phyloP scores from a whole-genome alignment of 2,797 vertebrate species.

The Leuciscus waleckii region DNA sequence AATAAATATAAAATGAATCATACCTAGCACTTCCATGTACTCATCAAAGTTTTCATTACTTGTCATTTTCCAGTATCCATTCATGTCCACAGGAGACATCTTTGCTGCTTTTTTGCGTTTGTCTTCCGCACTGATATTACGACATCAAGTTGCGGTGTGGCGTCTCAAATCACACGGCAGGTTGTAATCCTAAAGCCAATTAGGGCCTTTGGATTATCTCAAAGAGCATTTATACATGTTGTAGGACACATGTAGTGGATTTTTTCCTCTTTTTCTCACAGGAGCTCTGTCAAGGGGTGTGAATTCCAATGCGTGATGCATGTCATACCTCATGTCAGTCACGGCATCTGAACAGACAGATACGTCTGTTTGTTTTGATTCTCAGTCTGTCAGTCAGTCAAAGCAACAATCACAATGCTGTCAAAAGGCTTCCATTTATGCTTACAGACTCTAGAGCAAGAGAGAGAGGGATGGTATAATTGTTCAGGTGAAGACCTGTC shows the following conservation, averaged over 20 bases:
- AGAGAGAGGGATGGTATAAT: not conserved
- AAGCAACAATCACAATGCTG: slow-evolving; percentile 17
- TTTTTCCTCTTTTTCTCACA: not conserved
- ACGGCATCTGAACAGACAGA: slow-evolving; percentile 12
- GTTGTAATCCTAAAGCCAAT: slow-evolving; percentile 47
- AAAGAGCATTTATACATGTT: slow-evolving; percentile 29
- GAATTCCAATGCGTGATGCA: not conserved
- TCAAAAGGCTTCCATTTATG: not conserved
- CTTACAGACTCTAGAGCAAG: not conserved
- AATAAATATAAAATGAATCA: not conserved
- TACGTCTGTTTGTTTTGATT: slow-evolving; percentile 27
- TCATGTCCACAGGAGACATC: slow-evolving; percentile 40
- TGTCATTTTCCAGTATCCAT: slow-evolving; percentile 49
- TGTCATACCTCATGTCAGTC: slow-evolving; percentile 7
- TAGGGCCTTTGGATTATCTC: slow-evolving; percentile 45
- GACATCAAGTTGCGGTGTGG: not conserved
- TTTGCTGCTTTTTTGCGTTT: slow-evolving; percentile 1
- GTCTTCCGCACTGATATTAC: not conserved
- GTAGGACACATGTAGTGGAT: not conserved
- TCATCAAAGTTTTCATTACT: slow-evolving; percentile 54
- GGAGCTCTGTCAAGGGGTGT: not conserved
- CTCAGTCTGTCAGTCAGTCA: not conserved
- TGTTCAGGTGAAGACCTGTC: slow-evolving; percentile 12
- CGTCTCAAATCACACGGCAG: slow-evolving; percentile 23
- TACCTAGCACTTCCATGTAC: slow-evolving; percentile 50